These are phyloP conservation scores for Actinostola sp. DNA, from an alignment of 92 coral and sea anemone species.

Conservation along the genomic window DNA sequence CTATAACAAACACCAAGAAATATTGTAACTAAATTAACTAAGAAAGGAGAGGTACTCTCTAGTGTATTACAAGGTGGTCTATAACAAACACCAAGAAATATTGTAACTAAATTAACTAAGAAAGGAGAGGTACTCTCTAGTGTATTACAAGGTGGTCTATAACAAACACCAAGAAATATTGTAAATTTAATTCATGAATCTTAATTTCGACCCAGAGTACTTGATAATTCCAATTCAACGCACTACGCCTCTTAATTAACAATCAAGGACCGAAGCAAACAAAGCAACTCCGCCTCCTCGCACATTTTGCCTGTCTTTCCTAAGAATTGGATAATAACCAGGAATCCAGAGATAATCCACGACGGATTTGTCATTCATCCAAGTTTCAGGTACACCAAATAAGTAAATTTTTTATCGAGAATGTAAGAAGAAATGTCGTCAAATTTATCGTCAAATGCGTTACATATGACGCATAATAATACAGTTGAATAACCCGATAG, in stretches of 20 bases:
- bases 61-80: slow-evolving; percentile 33
- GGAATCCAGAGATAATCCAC: slow-evolving; percentile 16
- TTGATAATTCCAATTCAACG: slow-evolving; percentile 8
- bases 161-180: slow-evolving; percentile 26
- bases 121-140: slow-evolving; percentile 17
- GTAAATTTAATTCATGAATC: slow-evolving; percentile 14
- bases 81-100: slow-evolving; percentile 32
- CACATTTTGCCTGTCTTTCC: slow-evolving; percentile 25
- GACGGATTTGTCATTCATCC: slow-evolving; percentile 6
- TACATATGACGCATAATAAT: slow-evolving; percentile 4
- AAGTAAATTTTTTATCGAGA: slow-evolving; percentile 5
- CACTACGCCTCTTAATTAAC: slow-evolving; percentile 8
- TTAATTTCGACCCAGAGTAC: slow-evolving; percentile 27
- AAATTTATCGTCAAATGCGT: slow-evolving; percentile 21
- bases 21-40: no score
- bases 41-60: slow-evolving; percentile 19
- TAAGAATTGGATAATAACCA: slow-evolving; percentile 24
- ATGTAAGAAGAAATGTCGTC: slow-evolving; percentile 14
- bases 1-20: no score
- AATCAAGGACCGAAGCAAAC: slow-evolving; percentile 3
- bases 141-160: slow-evolving; percentile 37
- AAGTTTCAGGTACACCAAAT: slow-evolving; percentile 18
- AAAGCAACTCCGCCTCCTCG: slow-evolving; percentile 29
- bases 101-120: slow-evolving; percentile 8
- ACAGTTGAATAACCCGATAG: slow-evolving; percentile 11